Base-by-base conservation (phyloP, 1,140 invertebrate genomes). In the Cherax destructor region DNA sequence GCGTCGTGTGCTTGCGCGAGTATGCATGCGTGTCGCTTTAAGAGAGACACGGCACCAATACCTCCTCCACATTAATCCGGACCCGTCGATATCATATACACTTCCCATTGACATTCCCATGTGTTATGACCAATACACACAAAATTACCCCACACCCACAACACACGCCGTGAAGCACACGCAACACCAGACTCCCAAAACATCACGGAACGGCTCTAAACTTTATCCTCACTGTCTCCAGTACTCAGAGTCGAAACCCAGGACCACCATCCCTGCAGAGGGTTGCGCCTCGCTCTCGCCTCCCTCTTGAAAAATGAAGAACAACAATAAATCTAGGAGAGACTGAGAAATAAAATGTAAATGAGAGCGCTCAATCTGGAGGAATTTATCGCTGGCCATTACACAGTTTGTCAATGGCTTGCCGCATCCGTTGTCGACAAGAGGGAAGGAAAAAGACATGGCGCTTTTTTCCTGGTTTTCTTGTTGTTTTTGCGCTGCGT, bases 281-380 rank as follows among this genome's bases (percentile, higher is more conserved):
- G 74, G 81, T 78, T 91, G 49, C 83, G 74, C 11, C 74, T 10
- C 76, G 47, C 24, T 85, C 74, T 69, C 81, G 4, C 74, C 74
- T 41, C 16, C 49, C 59, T 72, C 56, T 78, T 69, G 76, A 91
- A 91, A 91, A 91, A 85, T 91, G 83, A 84, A 91, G 88, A 91
- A 85, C 88, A 91, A 91, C 88, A 91, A 91, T 91, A 91, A 91
- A 91, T 91, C 88, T 91, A 72, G 88, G 88, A 86, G 10, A 72
- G 81, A 91, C 88, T 91, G 83, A 81, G 81, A 91, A 91, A 91
- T 91, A 91, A 91, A 91, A 91, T 91, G 88, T 78, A 91, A 91
- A 91, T 91, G 88, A 91, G 88, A 72, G 49, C 88, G 88, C 88
- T 91, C 88, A 91, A 91, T 91, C 88, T 91, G 88, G 59, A 83